Base-by-base conservation (phyloP, 2,888 invertebrate genomes). In the Protonemura montana region DNA sequence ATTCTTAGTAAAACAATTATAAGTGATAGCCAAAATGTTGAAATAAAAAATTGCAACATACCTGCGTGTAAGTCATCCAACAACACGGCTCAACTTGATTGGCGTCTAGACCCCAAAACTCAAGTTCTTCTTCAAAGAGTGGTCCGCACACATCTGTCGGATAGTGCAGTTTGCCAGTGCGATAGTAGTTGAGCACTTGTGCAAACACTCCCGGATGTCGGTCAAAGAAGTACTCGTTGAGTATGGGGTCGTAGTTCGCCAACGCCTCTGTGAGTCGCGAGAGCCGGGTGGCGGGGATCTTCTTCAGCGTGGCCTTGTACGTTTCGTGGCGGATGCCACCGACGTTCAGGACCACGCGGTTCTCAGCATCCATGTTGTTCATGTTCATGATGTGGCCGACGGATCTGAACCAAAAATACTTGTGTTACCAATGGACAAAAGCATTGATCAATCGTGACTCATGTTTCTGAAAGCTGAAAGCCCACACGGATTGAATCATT, bases 51-150 rank as follows among this genome's bases (percentile, higher is more conserved):
- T n/a, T n/a, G n/a, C n/a, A n/a, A 59, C 83, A 90, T 91, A 97
- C 97, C 96, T 96, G 95, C 87, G 97, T 97, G 90, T 99, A 99
- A 10, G 99, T 99, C 99, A 99, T 99, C 99, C 99, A 99, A 92
- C 99, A 99, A 92, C 99, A 99, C 5, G 99, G 99, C 91, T 99
- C 99, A 90, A 99, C 99, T 93, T 99, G 99, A 93, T 99, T 99
- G 76, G 99, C 97, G 91, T 99, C 99, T 89, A 99, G 94, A 21
- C 99, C 99, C 99, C 99, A 99, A 92, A 98, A 99, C 92, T 99
- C 99, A 89, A 99, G 94, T 92, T 99, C 99, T 91, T 99, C 99
- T 91, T 99, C 99, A 91, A 99, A 99, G 88, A 99, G 94, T 86
- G 99, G 99, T 82, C 99, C 99, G 91, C 99, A 99, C 0, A 99